Evolutionary conservation across 2,113 vertebrate species (phyloP).

Genomic region (Dendropsophus ebraccatus): DNA sequence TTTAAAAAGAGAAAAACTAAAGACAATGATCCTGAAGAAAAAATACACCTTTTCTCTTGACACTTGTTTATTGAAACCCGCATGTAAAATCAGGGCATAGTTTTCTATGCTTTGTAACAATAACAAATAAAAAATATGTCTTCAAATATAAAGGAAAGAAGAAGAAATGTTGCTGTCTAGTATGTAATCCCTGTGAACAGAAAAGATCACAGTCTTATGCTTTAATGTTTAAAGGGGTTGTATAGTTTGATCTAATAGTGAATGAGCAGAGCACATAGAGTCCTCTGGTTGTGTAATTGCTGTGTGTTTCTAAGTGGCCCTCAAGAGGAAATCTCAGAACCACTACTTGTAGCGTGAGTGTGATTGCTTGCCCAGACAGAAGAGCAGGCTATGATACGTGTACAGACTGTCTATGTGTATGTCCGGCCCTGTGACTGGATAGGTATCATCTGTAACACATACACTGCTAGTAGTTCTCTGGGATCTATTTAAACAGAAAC

Average conservation of each 20-base stretch:
- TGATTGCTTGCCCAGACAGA: conserved; percentile 7
- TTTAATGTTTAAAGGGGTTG: neutral
- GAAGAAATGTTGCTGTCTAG: neutral
- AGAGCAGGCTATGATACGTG: neutral
- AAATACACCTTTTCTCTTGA: no score
- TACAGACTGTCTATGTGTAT: neutral
- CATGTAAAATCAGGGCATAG: no score
- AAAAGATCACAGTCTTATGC: neutral
- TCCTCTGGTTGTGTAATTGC: neutral
- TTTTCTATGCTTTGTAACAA: neutral
- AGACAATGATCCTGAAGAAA: no score
- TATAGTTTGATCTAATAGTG: neutral
- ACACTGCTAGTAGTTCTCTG: neutral
- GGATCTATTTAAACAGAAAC: no score
- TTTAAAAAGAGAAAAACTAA: no score
- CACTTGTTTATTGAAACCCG: no score
- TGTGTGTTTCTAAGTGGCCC: conserved; percentile 8
- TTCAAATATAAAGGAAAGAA: neutral
- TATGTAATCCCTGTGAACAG: neutral
- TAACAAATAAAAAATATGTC: no score
- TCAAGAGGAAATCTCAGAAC: neutral
- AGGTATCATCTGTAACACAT: neutral
- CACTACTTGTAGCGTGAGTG: neutral
- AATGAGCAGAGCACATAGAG: neutral
- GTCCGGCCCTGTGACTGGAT: neutral